Evolutionary conservation across 2,797 vertebrate genomes (phyloP).

Genomic region (Meriones psammophilus): DNA sequence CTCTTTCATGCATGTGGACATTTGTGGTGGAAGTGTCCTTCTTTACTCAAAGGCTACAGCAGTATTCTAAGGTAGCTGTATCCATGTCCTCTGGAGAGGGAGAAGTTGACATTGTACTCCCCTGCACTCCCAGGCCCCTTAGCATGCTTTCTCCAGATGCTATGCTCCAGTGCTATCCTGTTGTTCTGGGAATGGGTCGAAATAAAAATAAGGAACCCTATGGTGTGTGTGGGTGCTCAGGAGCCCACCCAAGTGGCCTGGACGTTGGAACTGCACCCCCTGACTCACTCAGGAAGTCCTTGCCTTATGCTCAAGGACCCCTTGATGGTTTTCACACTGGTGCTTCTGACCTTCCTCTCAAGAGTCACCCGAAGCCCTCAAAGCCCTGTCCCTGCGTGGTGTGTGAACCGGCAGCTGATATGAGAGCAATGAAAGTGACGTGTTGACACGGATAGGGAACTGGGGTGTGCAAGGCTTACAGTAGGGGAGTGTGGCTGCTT

Average conservation of each 20-base stretch:
- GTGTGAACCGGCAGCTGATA: background rate
- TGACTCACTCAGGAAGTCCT: background rate
- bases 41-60: background rate
- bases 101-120: constrained; percentile 63
- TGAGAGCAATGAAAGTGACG: background rate
- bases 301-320: rapidly evolving
- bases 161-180: constrained; percentile 18
- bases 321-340: background rate
- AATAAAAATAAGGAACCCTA: constrained; percentile 19
- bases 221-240: background rate
- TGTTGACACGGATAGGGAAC: background rate
- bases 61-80: constrained; percentile 24
- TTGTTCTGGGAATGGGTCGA: constrained; percentile 66
- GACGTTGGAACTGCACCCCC: background rate
- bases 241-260: background rate
- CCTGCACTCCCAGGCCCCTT: background rate
- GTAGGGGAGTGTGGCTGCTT: background rate
- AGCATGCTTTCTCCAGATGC: constrained; percentile 68
- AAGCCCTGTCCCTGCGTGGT: background rate
- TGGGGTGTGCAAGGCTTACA: background rate
- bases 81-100: constrained; percentile 50
- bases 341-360: background rate
- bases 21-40: background rate
- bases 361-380: background rate
- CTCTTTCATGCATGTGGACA: background rate